Percentiles rank a stretch among this genome's conserved stretches.
phyloP scores from a whole-genome alignment of 2,113 vertebrate genomes.

The Peucedramus taeniatus region DNA sequence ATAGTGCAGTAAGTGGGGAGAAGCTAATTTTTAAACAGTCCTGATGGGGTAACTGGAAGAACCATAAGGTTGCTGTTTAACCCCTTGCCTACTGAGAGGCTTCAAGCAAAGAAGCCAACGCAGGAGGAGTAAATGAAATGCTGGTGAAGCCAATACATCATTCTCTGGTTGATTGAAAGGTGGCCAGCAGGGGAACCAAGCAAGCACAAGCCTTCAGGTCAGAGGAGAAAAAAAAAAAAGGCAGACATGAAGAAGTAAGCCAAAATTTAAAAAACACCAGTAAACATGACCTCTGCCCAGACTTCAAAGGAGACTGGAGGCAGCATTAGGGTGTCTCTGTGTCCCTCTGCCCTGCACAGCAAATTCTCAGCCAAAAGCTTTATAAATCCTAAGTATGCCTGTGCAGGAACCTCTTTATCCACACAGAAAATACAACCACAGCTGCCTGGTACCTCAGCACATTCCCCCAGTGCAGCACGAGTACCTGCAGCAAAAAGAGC shows the following conservation, averaged over 20 bases:
- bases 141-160: rapidly evolving
- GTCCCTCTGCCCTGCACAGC: neutral
- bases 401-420: neutral
- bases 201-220: neutral
- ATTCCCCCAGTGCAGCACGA: rapidly evolving
- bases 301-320: neutral
- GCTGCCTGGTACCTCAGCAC: neutral
- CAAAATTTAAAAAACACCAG: neutral
- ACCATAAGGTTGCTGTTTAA: neutral
- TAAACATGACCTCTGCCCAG: neutral
- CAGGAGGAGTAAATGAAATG: neutral
- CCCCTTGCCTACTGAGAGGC: neutral
- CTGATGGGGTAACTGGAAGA: slow-evolving; percentile 54
- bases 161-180: neutral
- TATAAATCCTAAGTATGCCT: neutral
- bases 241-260: neutral
- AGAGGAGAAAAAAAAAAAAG: neutral
- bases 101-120: neutral
- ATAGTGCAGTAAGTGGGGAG: slow-evolving; percentile 54
- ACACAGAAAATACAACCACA: neutral
- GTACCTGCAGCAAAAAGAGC: neutral
- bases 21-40: slow-evolving; percentile 62
- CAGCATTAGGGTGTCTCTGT: neutral
- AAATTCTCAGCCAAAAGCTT: neutral
- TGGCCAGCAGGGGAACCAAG: neutral